Percentiles rank a stretch among this genome's conserved stretches.
Evolutionary conservation across 2,113 vertebrate genomes (phyloP).

Genomic region (Nycticebus coucang): DNA sequence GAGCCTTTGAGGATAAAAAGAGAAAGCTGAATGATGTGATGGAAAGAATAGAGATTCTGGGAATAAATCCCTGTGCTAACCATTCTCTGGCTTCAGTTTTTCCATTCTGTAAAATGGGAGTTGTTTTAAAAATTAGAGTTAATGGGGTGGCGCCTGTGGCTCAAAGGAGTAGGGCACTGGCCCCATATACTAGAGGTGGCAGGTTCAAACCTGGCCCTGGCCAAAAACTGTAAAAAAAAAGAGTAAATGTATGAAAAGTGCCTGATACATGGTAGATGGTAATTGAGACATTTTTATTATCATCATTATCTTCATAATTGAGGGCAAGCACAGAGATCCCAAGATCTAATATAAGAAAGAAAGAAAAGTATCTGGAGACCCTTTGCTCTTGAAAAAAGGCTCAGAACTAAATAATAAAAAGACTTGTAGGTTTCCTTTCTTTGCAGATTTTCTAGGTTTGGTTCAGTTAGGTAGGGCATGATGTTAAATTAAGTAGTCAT

Average conservation of each 20-base stretch:
- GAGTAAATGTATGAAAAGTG: not conserved
- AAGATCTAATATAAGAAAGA: not conserved
- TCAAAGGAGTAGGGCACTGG: too few species aligned
- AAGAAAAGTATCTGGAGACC: not conserved
- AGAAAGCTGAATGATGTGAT: not conserved
- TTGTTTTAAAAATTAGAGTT: conserved; percentile 13
- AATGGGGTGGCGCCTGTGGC: too few species aligned
- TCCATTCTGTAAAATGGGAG: not conserved
- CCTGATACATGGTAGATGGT: not conserved
- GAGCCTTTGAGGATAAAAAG: not conserved
- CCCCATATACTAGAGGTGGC: too few species aligned
- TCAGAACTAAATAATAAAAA: not conserved
- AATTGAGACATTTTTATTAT: not conserved
- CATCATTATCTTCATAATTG: not conserved
- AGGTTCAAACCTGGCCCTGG: too few species aligned
- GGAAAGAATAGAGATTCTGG: not conserved
- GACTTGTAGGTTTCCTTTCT: not conserved
- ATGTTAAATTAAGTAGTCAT: not conserved
- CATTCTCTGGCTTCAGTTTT: not conserved
- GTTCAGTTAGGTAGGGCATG: not conserved
- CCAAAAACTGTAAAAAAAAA: too few species aligned
- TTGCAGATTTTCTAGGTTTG: conserved; percentile 36
- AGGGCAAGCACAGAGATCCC: not conserved
- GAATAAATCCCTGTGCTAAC: not conserved
- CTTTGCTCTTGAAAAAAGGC: not conserved